phyloP scores from a whole-genome alignment of 2,113 vertebrate species.

The Gallinago undulata region DNA sequence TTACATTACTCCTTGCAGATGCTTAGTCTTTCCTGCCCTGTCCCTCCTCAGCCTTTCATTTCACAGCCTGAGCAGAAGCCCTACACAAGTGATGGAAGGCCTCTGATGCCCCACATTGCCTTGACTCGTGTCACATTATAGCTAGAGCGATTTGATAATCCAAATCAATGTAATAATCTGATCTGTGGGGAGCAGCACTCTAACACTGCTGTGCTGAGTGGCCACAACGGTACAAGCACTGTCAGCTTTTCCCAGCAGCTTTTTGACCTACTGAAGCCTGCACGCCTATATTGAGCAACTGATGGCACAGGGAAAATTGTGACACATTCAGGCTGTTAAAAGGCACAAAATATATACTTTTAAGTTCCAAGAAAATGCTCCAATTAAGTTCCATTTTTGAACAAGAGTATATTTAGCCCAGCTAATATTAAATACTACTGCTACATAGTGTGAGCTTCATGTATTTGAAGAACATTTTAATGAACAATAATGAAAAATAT shows the following conservation, averaged over 20 bases:
- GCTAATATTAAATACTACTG: not conserved
- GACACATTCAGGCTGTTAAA: not conserved
- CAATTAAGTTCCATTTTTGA: not conserved
- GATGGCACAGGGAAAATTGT: not conserved
- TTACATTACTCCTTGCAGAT: not conserved
- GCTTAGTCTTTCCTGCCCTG: not conserved
- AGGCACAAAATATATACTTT: not conserved
- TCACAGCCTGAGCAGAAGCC: not conserved
- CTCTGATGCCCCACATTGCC: not conserved
- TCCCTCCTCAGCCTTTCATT: not conserved
- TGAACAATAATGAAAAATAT: constrained; percentile 8
- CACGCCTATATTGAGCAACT: not conserved
- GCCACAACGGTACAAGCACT: not conserved
- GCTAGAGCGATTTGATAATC: not conserved
- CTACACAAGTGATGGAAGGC: not conserved
- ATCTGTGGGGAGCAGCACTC: not conserved
- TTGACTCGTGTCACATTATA: not conserved
- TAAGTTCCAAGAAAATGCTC: not conserved
- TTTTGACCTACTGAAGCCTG: not conserved
- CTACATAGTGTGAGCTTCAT: not conserved
- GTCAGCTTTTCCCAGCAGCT: constrained; percentile 10
- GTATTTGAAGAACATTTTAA: not conserved
- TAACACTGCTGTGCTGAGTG: not conserved
- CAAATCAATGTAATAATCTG: not conserved
- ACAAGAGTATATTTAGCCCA: not conserved